Evolutionary conservation across 1,140 invertebrate species (phyloP), one percentile per base, ranked within the genome.

Genomic region (Papilio glaucus): DNA sequence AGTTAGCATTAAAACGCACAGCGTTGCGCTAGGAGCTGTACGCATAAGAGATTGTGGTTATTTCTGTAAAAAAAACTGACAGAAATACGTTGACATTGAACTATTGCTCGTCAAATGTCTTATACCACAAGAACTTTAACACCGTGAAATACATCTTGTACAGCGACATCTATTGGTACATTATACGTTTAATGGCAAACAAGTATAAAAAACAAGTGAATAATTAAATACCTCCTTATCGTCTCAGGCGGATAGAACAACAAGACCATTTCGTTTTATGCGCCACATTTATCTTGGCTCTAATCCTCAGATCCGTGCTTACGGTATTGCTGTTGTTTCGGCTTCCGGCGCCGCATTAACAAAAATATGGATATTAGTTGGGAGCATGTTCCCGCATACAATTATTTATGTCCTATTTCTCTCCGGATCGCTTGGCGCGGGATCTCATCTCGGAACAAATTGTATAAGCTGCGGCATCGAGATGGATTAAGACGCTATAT

Each of bases 301-400:
- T 53, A 53, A 53, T 53, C 49, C 49, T 33, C 6, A 33, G 29
- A 33, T 33, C 49, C 49, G 9, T 53, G 24, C 49, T 53, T 53
- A 53, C 9, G 10, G 49, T 53, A 53, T 53, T 53, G 49, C 18
- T 53, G 42, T 49, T 49, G 49, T 53, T 53, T 53, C 49, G 49
- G 21, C 18, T 53, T 24, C 49, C 49, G 49, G 12, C 49, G 49
- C 49, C 49, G 21, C 49, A 53, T 53, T 53, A 21, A 24, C 49
- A 53, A 53, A 53, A 53, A 53, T 53, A 53, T 53, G 49, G 49
- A 53, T 53, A 53, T 53, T 53, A 53, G 49, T 53, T 53, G 8
- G 21, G 49, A 53, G 18, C 49, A 53, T 24, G 49, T 53, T 53
- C 49, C 49, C 21, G 21, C 49, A 53, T 24, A 53, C 18, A 53